Evolutionary conservation across 2,797 vertebrate genomes (phyloP).

Genomic region (Megaceryle alcyon): DNA sequence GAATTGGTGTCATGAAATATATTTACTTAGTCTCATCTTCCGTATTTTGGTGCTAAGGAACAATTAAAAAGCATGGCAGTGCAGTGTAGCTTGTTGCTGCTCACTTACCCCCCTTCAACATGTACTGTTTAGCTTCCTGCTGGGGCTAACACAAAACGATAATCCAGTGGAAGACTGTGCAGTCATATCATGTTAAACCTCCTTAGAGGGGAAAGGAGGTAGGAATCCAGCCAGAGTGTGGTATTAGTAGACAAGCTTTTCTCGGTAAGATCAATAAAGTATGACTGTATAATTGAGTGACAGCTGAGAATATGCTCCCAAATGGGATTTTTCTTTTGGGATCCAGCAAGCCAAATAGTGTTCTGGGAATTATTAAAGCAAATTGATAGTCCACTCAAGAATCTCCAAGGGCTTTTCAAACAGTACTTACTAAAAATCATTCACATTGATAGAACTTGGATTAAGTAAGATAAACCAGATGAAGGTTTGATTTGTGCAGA

Average conservation of each 20-base stretch:
- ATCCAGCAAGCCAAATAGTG: background rate
- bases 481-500: background rate
- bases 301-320: slow-evolving; percentile 19
- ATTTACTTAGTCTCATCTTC: background rate
- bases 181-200: background rate
- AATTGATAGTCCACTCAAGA: slow-evolving; percentile 45
- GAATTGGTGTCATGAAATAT: rapidly evolving
- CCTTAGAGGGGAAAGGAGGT: background rate
- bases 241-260: background rate
- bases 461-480: background rate
- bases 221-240: background rate
- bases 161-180: background rate
- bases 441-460: background rate
- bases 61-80: background rate
- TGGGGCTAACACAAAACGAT: background rate
- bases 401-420: slow-evolving; percentile 36
- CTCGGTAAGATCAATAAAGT: slow-evolving; percentile 31
- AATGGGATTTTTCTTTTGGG: slow-evolving; percentile 37
- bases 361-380: slow-evolving; percentile 31
- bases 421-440: background rate
- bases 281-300: slow-evolving; percentile 30
- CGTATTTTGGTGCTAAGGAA: background rate
- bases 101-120: background rate
- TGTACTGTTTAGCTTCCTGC: background rate
- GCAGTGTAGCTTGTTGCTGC: background rate